Evolutionary conservation across 2,113 vertebrate genomes (phyloP).

Genomic region (Lepus americanus): DNA sequence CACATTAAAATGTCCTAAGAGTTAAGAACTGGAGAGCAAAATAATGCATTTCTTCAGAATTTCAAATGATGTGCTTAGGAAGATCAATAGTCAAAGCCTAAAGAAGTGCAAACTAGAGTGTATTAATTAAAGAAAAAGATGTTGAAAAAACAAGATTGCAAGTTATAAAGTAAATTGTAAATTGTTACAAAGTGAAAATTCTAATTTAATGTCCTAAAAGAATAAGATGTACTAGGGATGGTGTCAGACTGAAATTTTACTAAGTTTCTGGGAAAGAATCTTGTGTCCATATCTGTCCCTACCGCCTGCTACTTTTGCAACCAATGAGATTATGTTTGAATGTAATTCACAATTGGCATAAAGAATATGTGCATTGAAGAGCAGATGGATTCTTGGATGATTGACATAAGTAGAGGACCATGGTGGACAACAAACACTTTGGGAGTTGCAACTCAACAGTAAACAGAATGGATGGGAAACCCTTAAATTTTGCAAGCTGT

Average conservation of each 20-base stretch:
- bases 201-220: background rate
- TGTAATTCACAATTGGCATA: background rate
- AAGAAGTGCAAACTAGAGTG: background rate
- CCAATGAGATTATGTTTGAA: background rate
- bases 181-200: background rate
- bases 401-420: background rate
- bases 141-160: background rate
- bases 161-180: background rate
- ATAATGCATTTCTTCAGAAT: background rate
- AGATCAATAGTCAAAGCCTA: background rate
- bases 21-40: background rate
- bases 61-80: background rate
- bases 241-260: background rate
- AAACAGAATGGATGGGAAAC: accelerated
- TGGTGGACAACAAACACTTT: background rate
- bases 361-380: background rate
- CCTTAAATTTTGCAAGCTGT: accelerated
- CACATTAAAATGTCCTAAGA: background rate
- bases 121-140: background rate
- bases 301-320: background rate
- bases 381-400: background rate
- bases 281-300: accelerated
- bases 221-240: background rate
- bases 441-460: background rate
- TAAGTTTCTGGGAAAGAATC: background rate